phyloP scores from a whole-genome alignment of 2,113 vertebrate species.

The Toxotes jaculatrix region DNA sequence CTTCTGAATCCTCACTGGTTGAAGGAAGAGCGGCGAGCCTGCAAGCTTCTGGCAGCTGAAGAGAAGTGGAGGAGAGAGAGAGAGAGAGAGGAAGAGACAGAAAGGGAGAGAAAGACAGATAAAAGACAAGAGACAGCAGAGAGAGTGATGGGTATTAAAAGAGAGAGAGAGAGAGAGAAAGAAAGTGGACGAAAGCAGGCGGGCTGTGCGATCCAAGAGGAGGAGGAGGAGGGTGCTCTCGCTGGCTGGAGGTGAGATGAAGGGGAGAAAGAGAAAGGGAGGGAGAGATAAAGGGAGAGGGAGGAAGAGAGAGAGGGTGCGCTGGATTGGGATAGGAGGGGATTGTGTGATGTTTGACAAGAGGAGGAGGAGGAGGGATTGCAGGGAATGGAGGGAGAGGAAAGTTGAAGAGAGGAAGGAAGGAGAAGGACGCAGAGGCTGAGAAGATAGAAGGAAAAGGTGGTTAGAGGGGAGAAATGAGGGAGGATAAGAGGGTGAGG shows the following conservation, averaged over 20 bases:
- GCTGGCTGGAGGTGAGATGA: conserved; percentile 82
- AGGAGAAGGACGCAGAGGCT: conserved; percentile 7
- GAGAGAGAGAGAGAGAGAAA: conserved; percentile 58
- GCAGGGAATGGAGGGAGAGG: conserved; percentile 50
- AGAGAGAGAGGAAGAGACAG: conserved; percentile 40
- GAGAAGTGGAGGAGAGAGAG: conserved; percentile 58
- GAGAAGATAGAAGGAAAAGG: neutral
- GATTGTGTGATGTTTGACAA: conserved; percentile 71
- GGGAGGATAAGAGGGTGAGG: conserved; percentile 14
- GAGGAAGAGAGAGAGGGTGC: conserved; percentile 63
- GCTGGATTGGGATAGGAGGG: conserved; percentile 78
- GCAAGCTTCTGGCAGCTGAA: conserved; percentile 61
- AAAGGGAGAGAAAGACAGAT: conserved; percentile 48
- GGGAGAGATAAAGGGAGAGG: conserved; percentile 66
- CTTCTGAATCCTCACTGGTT: conserved; percentile 65
- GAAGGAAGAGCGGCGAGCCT: conserved; percentile 54
- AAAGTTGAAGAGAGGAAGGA: conserved; percentile 54
- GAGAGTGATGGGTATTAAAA: conserved; percentile 59
- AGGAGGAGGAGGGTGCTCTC: conserved; percentile 64
- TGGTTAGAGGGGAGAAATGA: neutral
- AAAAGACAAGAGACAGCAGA: conserved; percentile 48
- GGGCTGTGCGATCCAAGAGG: conserved; percentile 59
- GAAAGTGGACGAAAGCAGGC: conserved; percentile 67
- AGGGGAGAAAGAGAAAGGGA: conserved; percentile 78
- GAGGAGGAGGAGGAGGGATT: conserved; percentile 57